These are phyloP conservation scores for Cryptosula pallasiana DNA, from an alignment of 2,888 invertebrate species.

Conservation along the genomic window DNA sequence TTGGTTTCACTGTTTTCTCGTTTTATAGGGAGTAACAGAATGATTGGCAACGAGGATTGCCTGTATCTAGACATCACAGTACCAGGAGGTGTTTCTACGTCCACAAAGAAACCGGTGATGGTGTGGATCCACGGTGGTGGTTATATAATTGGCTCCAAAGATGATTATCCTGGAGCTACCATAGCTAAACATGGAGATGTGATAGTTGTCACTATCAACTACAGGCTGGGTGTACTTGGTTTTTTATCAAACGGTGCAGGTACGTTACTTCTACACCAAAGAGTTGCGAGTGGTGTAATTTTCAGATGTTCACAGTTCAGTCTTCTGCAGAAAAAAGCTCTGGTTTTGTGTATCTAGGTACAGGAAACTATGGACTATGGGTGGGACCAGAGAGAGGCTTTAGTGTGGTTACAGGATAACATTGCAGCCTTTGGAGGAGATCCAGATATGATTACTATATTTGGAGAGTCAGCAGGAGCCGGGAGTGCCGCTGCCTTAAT, in stretches of 20 bases:
- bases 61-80: background rate
- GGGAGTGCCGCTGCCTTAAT: conserved; percentile 22
- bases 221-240: background rate
- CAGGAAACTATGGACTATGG: conserved; percentile 4
- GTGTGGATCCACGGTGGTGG: conserved; percentile 30
- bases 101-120: too few species aligned
- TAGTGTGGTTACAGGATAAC: background rate
- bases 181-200: too few species aligned
- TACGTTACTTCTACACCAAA: too few species aligned
- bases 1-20: too few species aligned
- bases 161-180: conserved; percentile 21
- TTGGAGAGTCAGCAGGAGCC: conserved; percentile 9
- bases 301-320: too few species aligned
- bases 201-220: background rate
- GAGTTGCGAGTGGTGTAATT: too few species aligned
- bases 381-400: background rate
- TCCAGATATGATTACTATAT: too few species aligned
- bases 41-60: background rate
- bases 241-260: background rate
- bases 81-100: background rate
- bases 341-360: too few species aligned
- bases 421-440: background rate
- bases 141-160: conserved; percentile 25
- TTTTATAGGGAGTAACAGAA: too few species aligned
- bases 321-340: too few species aligned